phyloP scores from a whole-genome alignment of 2,888 invertebrate genomes.

The Harpalus rubripes region DNA sequence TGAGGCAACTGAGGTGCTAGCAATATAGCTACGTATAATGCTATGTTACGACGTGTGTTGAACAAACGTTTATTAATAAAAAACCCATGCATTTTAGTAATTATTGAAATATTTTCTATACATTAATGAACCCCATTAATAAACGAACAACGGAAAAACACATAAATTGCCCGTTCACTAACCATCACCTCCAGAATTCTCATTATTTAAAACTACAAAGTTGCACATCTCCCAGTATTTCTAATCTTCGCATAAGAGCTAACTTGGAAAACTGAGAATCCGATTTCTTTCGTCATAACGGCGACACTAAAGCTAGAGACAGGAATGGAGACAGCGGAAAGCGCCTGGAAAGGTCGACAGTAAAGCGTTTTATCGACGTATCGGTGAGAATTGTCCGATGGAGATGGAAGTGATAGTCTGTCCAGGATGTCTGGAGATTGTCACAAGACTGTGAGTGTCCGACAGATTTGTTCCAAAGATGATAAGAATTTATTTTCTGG shows the following conservation, averaged over 20 bases:
- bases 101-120: no score
- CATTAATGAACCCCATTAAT: no score
- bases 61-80: no score
- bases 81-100: no score
- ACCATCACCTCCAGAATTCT: not conserved
- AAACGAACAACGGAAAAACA: not conserved
- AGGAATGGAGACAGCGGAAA: not conserved
- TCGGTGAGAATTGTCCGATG: conserved; percentile 21
- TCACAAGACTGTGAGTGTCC: not conserved
- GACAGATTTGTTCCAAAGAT: not conserved
- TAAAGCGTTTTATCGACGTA: conserved; percentile 36
- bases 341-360: not conserved
- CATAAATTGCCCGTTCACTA: no score
- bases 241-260: not conserved
- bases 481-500: not conserved
- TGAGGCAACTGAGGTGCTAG: no score
- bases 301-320: not conserved
- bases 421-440: not conserved
- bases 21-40: no score
- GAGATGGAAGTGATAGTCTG: conserved; percentile 4
- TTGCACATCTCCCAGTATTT: not conserved
- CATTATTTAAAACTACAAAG: not conserved
- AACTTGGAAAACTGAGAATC: not conserved
- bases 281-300: conserved; percentile 11
- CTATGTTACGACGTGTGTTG: no score